Conservation (phyloP, 2,797 vertebrate genomes). For the Peromyscus aztecus region DNA sequence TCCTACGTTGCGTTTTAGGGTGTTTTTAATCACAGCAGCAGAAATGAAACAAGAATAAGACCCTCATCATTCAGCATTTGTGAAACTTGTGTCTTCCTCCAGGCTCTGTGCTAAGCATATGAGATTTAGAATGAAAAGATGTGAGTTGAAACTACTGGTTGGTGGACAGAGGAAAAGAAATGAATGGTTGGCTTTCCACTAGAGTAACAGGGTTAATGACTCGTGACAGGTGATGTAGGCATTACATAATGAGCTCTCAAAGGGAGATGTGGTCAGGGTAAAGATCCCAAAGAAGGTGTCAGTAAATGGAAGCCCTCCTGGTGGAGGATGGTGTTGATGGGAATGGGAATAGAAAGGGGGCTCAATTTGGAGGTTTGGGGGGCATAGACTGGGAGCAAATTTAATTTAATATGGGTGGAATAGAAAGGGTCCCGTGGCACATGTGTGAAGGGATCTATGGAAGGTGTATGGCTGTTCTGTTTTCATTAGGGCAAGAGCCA, state of each 20-base stretch:
- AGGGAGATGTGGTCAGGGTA: background rate
- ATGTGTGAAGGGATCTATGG: background rate
- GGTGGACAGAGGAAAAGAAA: background rate
- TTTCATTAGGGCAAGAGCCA: background rate
- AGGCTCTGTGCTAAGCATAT: background rate
- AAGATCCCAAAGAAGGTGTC: background rate
- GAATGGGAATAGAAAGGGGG: background rate
- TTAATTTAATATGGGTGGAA: background rate
- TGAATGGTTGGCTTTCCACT: background rate
- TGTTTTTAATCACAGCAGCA: background rate
- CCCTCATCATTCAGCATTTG: background rate
- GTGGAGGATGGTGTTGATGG: background rate
- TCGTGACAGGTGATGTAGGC: background rate
- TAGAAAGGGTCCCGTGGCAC: background rate
- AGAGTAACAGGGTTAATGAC: background rate
- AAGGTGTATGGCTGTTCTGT: background rate
- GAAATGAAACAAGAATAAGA: background rate
- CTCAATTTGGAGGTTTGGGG: background rate
- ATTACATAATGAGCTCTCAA: background rate
- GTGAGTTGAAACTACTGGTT: background rate
- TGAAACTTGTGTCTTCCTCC: background rate
- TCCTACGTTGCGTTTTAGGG: background rate
- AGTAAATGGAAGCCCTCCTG: background rate
- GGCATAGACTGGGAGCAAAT: background rate
- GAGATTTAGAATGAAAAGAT: background rate